A percentile compares a stretch with the other conserved stretches of the same genome.
Conservation (phyloP, 2,888 invertebrate species). For the Caenorhabditis wallacei region DNA sequence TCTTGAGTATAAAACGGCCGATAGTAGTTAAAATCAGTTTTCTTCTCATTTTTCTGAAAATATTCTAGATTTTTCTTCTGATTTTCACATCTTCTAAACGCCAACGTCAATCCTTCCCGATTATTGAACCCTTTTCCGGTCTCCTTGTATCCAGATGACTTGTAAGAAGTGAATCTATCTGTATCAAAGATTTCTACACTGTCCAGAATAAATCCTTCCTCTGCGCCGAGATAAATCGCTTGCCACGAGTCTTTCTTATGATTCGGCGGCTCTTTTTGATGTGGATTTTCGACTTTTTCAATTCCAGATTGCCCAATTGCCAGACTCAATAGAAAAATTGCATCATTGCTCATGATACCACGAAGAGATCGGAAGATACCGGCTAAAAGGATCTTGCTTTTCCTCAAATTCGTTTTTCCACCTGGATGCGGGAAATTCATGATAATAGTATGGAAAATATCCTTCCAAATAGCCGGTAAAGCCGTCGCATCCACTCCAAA, state of each 20-base stretch:
- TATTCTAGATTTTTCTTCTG: slow-evolving; percentile 13
- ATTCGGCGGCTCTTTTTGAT: slow-evolving; percentile 43
- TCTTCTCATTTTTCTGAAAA: slow-evolving; percentile 5
- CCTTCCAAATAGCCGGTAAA: slow-evolving; percentile 53
- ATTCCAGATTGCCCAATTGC: slow-evolving; percentile 78
- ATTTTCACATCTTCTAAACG: slow-evolving; percentile 61
- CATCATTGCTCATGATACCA: slow-evolving; percentile 42
- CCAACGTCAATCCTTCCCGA: slow-evolving; percentile 68
- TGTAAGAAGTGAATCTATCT: slow-evolving; percentile 57
- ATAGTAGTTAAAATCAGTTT: slow-evolving; percentile 60
- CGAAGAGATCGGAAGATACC: slow-evolving; percentile 75
- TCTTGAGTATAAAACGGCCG: slow-evolving; percentile 75
- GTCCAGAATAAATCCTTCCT: slow-evolving; percentile 66
- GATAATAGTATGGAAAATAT: slow-evolving; percentile 85
- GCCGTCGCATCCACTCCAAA: slow-evolving; percentile 71
- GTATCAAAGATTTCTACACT: slow-evolving; percentile 44
- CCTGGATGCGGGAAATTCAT: slow-evolving; percentile 87
- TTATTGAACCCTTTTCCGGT: slow-evolving; percentile 78
- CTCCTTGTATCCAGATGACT: slow-evolving; percentile 77
- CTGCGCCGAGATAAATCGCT: slow-evolving; percentile 74
- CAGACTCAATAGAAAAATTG: slow-evolving; percentile 74
- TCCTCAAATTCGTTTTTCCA: slow-evolving; percentile 87
- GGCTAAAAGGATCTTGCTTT: slow-evolving; percentile 85
- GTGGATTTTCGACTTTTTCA: slow-evolving; percentile 7
- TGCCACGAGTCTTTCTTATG: slow-evolving; percentile 81